Percentiles rank a stretch among this genome's conserved stretches.
These are phyloP conservation scores for Tokudaia tokunoshimensis DNA, from an alignment of 2,797 vertebrate genomes.

Conservation along the genomic window DNA sequence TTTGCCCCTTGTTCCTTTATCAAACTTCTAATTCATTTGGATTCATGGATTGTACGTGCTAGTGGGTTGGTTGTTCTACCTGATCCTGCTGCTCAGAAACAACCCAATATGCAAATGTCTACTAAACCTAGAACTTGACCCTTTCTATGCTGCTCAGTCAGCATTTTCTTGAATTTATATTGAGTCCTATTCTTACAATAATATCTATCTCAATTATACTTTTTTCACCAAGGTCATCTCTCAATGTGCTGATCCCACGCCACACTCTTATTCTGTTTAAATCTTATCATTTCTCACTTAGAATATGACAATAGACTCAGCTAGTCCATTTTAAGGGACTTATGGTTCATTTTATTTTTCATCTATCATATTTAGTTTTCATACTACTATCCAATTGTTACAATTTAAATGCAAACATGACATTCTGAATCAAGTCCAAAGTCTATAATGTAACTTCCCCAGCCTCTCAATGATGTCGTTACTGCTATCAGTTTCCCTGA, in stretches of 20 bases:
- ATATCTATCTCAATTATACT: neutral
- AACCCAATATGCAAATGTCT: neutral
- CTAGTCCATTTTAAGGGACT: neutral
- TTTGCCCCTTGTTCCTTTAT: neutral
- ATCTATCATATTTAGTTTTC: neutral
- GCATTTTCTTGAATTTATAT: neutral
- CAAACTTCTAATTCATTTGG: neutral
- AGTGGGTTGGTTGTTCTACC: neutral
- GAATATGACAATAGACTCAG: neutral
- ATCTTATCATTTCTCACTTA: neutral
- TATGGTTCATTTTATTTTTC: neutral
- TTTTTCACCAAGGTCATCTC: neutral
- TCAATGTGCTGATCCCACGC: neutral
- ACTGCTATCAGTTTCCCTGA: neutral
- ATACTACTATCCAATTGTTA: neutral
- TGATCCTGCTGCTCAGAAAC: neutral
- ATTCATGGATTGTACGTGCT: neutral
- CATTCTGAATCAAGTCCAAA: neutral
- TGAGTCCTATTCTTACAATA: neutral
- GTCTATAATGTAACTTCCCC: neutral
- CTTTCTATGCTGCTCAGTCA: neutral
- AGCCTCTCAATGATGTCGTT: neutral
- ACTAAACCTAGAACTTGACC: neutral
- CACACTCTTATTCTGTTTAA: neutral
- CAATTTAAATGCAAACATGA: neutral